These are phyloP conservation scores for Dryobota labecula DNA, from an alignment of 2,888 invertebrate genomes.

Conservation along the genomic window DNA sequence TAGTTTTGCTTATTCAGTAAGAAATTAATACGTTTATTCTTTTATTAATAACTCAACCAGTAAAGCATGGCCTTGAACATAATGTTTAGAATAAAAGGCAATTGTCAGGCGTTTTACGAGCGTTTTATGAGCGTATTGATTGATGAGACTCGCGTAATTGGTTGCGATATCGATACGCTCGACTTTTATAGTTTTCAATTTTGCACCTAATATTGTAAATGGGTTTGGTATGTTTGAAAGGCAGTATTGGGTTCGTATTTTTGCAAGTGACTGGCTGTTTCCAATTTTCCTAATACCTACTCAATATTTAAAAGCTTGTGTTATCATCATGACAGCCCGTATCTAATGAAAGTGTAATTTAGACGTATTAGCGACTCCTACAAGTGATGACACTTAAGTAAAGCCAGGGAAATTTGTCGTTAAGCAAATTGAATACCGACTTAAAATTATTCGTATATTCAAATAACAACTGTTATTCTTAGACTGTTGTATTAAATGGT, in stretches of 20 bases:
- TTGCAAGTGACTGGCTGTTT: background rate
- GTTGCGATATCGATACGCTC: conserved; percentile 38
- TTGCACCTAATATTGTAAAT: conserved; percentile 31
- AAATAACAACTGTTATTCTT: background rate
- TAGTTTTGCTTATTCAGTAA: background rate
- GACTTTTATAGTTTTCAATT: conserved; percentile 57
- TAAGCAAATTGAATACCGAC: too few relatives aligned
- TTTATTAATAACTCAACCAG: conserved; percentile 25
- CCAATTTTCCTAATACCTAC: background rate
- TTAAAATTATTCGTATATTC: background rate
- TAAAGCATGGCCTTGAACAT: conserved; percentile 4
- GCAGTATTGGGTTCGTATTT: background rate
- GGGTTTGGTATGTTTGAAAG: conserved; percentile 2
- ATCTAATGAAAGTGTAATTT: background rate
- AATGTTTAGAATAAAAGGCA: conserved; percentile 50
- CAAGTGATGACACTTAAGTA: background rate
- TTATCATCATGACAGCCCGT: background rate
- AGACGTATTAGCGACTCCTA: background rate
- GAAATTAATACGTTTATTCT: background rate
- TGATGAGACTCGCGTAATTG: conserved; percentile 52
- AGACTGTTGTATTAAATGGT: background rate
- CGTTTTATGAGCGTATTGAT: conserved; percentile 52
- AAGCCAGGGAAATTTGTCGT: background rate
- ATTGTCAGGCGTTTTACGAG: conserved; percentile 47
- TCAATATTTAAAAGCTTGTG: background rate